phyloP scores from a whole-genome alignment of 2,113 vertebrate genomes.

The Loxodonta africana region DNA sequence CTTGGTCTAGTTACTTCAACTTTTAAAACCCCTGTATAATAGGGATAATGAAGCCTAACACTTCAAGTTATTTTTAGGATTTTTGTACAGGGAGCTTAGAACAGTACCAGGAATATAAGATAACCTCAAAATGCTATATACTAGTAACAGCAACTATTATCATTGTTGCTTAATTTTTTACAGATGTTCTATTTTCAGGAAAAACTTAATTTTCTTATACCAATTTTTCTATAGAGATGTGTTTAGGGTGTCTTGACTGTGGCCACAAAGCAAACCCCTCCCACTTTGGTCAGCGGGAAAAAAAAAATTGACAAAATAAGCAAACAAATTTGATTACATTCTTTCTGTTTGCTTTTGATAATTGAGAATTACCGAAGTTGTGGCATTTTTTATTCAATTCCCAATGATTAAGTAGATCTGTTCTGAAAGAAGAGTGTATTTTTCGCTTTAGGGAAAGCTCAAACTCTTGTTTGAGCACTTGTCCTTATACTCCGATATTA shows the following conservation, averaged over 20 bases:
- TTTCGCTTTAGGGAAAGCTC: background rate
- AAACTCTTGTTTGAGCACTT: background rate
- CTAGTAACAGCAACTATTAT: background rate
- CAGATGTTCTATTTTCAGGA: background rate
- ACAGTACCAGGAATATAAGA: slow-evolving; percentile 20
- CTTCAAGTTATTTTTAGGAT: slow-evolving; percentile 41
- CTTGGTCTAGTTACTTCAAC: background rate
- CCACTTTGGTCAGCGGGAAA: too few relatives aligned
- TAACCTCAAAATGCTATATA: background rate
- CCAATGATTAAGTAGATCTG: background rate
- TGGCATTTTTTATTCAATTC: background rate
- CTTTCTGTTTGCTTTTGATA: background rate
- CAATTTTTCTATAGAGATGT: background rate
- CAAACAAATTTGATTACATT: background rate
- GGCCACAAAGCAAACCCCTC: too few relatives aligned
- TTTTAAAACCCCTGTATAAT: background rate
- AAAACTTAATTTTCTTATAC: background rate
- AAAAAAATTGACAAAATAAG: background rate
- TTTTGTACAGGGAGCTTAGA: background rate
- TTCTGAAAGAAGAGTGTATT: slow-evolving; percentile 7
- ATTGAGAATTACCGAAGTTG: background rate
- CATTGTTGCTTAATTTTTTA: background rate
- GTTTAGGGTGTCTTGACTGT: too few relatives aligned
- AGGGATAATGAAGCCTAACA: background rate
- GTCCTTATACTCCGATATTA: background rate